phyloP scores from a whole-genome alignment of 2,113 vertebrate genomes.

The Lophotis ruficrista region DNA sequence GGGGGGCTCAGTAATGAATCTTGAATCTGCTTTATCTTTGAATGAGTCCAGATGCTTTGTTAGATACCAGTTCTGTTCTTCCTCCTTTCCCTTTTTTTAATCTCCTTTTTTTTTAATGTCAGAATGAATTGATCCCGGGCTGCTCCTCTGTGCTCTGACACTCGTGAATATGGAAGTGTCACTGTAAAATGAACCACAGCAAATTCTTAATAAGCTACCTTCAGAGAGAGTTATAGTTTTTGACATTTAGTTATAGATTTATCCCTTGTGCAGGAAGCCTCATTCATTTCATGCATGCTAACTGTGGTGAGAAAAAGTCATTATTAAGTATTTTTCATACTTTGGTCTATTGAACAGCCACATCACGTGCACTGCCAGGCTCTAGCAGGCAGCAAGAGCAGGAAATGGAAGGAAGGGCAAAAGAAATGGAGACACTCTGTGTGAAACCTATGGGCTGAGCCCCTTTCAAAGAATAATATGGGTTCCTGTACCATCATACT shows the following conservation, averaged over 20 bases:
- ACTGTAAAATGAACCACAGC: constrained; percentile 72
- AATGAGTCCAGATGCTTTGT: constrained; percentile 63
- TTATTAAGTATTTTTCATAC: constrained; percentile 55
- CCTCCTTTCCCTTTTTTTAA: background rate
- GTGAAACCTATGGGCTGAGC: background rate
- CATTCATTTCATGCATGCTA: constrained; percentile 58
- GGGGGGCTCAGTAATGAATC: constrained; percentile 29
- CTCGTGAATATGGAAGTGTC: constrained; percentile 72
- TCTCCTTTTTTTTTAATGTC: constrained; percentile 9
- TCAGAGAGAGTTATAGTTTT: constrained; percentile 70
- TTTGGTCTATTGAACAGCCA: constrained; percentile 26
- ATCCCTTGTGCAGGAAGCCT: constrained; percentile 46
- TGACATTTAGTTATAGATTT: constrained; percentile 72
- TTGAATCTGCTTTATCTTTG: constrained; percentile 57
- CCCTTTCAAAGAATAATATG: background rate
- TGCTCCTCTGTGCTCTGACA: constrained; percentile 61
- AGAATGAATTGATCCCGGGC: constrained; percentile 71
- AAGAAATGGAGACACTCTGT: background rate
- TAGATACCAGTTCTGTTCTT: constrained; percentile 47
- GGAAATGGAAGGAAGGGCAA: background rate
- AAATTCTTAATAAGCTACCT: constrained; percentile 75
- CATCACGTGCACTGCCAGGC: background rate
- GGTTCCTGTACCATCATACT: background rate
- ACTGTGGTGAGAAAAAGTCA: constrained; percentile 45
- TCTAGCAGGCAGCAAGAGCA: background rate